A percentile compares a stretch with the other conserved stretches of the same genome.
These are phyloP conservation scores for Sapajus apella DNA, from an alignment of 2,113 vertebrate species.

Conservation along the genomic window DNA sequence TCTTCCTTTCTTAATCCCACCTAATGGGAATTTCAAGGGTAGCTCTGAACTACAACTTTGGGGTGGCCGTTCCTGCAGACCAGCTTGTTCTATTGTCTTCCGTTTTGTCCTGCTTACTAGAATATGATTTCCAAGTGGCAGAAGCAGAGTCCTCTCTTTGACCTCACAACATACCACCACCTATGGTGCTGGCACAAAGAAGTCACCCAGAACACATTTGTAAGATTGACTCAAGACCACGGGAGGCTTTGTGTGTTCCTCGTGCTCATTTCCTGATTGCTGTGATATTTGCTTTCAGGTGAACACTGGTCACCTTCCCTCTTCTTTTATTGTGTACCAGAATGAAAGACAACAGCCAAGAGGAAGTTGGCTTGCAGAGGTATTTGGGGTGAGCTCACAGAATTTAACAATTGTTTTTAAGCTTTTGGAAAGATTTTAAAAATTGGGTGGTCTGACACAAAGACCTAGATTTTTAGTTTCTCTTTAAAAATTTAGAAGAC, in stretches of 20 bases:
- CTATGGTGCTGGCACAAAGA: neutral
- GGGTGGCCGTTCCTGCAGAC: neutral
- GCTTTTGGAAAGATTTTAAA: slow-evolving; percentile 8
- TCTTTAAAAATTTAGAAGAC: neutral
- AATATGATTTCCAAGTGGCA: neutral
- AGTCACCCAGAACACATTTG: neutral
- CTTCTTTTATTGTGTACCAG: neutral
- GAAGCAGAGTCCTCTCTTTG: neutral
- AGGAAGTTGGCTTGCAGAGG: neutral
- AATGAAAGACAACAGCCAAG: neutral
- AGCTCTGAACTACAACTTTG: neutral
- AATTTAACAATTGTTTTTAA: neutral
- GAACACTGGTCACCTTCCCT: neutral
- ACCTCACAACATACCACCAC: neutral
- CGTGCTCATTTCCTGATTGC: neutral
- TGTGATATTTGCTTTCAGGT: neutral
- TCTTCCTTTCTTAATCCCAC: neutral
- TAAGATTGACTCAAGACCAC: neutral
- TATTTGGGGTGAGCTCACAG: neutral
- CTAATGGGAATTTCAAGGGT: neutral
- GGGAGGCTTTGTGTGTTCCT: neutral
- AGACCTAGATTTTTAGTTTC: slow-evolving; percentile 11
- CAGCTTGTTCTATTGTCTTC: neutral
- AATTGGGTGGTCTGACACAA: neutral
- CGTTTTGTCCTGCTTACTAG: neutral